Evolutionary conservation across 1,140 invertebrate species (phyloP), one percentile per base, ranked within the genome.

Genomic region (Drosophila paulistorum): DNA sequence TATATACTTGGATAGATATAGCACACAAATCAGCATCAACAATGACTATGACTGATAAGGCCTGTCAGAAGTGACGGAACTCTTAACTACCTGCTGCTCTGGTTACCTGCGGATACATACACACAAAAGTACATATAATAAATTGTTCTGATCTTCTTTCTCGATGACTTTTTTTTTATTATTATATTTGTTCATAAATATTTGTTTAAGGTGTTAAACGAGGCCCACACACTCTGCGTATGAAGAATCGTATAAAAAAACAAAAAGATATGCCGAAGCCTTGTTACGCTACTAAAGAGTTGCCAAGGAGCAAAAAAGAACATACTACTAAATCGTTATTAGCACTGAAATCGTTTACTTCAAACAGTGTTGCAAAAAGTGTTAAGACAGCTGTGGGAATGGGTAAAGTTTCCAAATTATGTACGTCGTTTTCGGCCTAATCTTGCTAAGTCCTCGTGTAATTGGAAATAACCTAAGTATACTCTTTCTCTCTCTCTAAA

Each of bases 211-310:
- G 60, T 62, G 60, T 62, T 20, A 42, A 62, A 45, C 7, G 39
- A 51, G 73, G 58, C 67, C 74, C 73, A 75, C 73, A 75, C 74
- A 72, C 17, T 68, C 72, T 35, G 42, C 14, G 39, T 41, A 33
- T 39, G 11, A 58, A 60, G 55, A 58, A 10, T 48, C 41, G 20
- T 14, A 20, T 17, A 37, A 9, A 20, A 37, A 42, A n/a, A 14
- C 9, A 7, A 65, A 33, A 17, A 65, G 23, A 48, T 51, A 4
- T 11, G 17, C 17, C 45, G 45, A 51, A 51, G 9, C 20, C 3
- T 51, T 23, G 7, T 14, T n/a, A 45, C 42, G 17, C 14, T 14
- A 45, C 41, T 14, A 13, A 13, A 13, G 35, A 11, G 35, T 37
- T 37, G 35, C 35, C 30, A 30, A 30, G 6, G 6, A 30, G 30